Evolutionary conservation across 2,888 invertebrate species (phyloP).

Genomic region (Aquatica leii): DNA sequence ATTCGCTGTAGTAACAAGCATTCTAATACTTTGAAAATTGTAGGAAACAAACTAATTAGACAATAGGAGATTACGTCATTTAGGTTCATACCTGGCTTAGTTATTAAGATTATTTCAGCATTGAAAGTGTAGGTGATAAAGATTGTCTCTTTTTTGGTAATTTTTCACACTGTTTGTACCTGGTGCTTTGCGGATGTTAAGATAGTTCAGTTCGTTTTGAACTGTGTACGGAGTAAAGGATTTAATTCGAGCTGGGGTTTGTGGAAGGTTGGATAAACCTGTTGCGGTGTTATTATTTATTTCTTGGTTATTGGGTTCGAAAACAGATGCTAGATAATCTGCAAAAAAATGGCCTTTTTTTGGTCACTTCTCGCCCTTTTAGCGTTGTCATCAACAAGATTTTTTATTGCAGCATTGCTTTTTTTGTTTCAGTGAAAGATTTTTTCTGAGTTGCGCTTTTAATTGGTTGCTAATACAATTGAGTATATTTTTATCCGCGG

Average conservation of each 20-base stretch:
- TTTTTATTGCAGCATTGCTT: too few species aligned
- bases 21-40: neutral
- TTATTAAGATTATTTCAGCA: constrained; percentile 12
- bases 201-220: too few species aligned
- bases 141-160: neutral
- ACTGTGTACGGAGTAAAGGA: neutral
- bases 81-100: neutral
- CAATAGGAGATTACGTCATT: neutral
- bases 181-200: neutral
- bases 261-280: neutral
- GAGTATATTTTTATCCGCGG: neutral
- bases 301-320: neutral
- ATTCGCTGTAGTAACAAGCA: neutral
- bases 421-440: too few species aligned
- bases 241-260: neutral
- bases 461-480: neutral
- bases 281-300: neutral
- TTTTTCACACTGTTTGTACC: neutral
- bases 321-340: neutral
- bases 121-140: neutral
- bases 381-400: neutral
- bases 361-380: too few species aligned
- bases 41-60: constrained; percentile 5
- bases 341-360: neutral
- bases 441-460: constrained; percentile 1